Conservation (phyloP, 1,140 invertebrate genomes). For the Papilio helenus region DNA sequence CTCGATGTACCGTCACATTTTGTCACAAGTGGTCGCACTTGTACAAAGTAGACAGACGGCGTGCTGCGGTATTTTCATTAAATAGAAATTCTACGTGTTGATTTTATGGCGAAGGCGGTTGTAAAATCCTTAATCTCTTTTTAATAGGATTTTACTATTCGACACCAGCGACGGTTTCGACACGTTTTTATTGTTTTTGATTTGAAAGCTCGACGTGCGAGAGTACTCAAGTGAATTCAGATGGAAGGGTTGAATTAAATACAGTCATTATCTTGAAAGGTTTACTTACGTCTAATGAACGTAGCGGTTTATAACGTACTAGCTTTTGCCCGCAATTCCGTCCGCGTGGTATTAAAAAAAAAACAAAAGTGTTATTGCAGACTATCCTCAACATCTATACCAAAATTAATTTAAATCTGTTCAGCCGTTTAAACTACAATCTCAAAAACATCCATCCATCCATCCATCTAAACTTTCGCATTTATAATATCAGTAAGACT, state of each 20-base stretch:
- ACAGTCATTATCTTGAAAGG: slow-evolving; percentile 27
- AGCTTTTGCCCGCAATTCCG: too few species aligned
- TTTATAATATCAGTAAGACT: too few species aligned
- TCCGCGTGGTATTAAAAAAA: too few species aligned
- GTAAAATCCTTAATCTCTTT: slow-evolving; percentile 52
- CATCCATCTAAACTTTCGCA: too few species aligned
- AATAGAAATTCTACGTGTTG: slow-evolving; percentile 35
- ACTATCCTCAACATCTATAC: too few species aligned
- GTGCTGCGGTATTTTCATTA: slow-evolving; percentile 24
- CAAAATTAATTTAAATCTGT: too few species aligned
- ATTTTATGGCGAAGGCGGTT: slow-evolving; percentile 34
- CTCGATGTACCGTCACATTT: background rate
- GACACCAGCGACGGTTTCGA: slow-evolving; percentile 45
- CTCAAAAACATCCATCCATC: too few species aligned
- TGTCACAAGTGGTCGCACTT: slow-evolving; percentile 2
- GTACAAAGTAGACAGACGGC: background rate
- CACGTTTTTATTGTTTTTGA: slow-evolving; percentile 60
- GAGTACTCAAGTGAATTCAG: slow-evolving; percentile 51
- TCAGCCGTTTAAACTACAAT: too few species aligned
- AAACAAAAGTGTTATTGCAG: too few species aligned
- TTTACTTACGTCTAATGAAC: background rate
- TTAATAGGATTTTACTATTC: slow-evolving; percentile 52
- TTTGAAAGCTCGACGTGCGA: slow-evolving; percentile 51
- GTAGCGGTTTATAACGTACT: background rate
- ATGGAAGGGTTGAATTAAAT: slow-evolving; percentile 51